Evolutionary conservation across 2,888 invertebrate genomes (phyloP).

Genomic region (Drosophila phalerata): DNA sequence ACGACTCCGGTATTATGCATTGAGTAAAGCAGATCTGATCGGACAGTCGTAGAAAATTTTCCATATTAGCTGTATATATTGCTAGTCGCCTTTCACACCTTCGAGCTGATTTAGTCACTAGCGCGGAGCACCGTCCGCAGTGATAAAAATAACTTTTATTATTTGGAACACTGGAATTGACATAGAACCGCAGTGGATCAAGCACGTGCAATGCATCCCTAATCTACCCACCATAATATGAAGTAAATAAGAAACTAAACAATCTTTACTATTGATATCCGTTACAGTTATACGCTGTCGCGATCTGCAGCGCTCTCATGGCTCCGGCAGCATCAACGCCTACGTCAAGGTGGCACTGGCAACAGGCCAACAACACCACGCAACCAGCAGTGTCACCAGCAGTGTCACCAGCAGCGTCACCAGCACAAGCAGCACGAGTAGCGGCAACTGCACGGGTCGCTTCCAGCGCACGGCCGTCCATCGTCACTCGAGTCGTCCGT

Average conservation of each 20-base stretch:
- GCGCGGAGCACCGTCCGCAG: too few species aligned
- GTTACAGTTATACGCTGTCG: constrained; percentile 91
- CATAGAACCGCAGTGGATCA: not conserved
- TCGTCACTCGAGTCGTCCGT: constrained; percentile 91
- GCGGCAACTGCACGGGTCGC: constrained; percentile 71
- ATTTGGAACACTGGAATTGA: too few species aligned
- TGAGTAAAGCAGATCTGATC: too few species aligned
- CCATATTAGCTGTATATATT: too few species aligned
- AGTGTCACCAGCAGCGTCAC: not conserved
- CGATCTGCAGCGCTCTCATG: constrained; percentile 89
- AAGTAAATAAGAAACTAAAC: not conserved
- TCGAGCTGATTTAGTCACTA: too few species aligned
- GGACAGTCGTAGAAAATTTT: too few species aligned
- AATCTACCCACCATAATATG: not conserved
- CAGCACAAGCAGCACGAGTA: constrained; percentile 5
- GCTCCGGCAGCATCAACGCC: constrained; percentile 90
- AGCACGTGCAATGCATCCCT: not conserved
- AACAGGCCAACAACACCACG: constrained; percentile 19
- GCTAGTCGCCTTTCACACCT: too few species aligned
- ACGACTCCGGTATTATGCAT: too few species aligned
- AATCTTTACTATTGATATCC: not conserved
- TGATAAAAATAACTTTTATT: too few species aligned
- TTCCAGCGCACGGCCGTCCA: constrained; percentile 93
- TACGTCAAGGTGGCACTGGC: constrained; percentile 68
- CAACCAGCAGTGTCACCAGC: constrained; percentile 2